These are phyloP conservation scores for Lophotis ruficrista DNA, from an alignment of 2,113 vertebrate species.

Conservation along the genomic window DNA sequence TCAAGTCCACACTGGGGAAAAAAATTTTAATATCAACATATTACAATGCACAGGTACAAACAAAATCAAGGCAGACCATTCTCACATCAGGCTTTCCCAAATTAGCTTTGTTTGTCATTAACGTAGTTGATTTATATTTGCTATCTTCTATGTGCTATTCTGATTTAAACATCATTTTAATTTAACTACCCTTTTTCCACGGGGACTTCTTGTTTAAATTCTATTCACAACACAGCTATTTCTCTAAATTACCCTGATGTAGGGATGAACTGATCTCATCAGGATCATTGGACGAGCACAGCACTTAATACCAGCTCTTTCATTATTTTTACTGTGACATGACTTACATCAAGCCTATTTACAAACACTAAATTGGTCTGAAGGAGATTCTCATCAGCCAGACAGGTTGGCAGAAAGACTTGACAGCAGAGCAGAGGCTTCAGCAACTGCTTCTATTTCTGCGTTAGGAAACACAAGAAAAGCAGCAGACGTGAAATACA, in stretches of 20 bases:
- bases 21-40: not conserved
- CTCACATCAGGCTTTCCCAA: not conserved
- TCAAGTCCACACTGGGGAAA: not conserved
- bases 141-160: not conserved
- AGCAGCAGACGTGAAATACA: not conserved
- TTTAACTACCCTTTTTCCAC: not conserved
- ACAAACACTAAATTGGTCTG: conserved; percentile 1
- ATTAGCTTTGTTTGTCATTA: not conserved
- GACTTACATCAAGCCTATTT: conserved; percentile 57
- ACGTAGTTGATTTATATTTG: not conserved
- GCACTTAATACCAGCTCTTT: not conserved
- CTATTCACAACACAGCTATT: conserved; percentile 25
- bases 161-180: conserved; percentile 47
- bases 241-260: conserved; percentile 37
- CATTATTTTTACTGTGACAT: conserved; percentile 57
- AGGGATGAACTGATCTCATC: not conserved
- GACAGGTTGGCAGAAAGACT: not conserved
- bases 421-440: conserved; percentile 24
- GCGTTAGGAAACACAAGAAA: not conserved
- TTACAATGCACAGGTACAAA: not conserved
- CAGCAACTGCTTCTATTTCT: not conserved
- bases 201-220: conserved; percentile 36
- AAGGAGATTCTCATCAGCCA: conserved; percentile 22
- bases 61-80: not conserved
- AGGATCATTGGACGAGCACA: not conserved